These are phyloP conservation scores for Microcebus ravelobensis DNA, from an alignment of 2,113 vertebrate species.

Conservation along the genomic window DNA sequence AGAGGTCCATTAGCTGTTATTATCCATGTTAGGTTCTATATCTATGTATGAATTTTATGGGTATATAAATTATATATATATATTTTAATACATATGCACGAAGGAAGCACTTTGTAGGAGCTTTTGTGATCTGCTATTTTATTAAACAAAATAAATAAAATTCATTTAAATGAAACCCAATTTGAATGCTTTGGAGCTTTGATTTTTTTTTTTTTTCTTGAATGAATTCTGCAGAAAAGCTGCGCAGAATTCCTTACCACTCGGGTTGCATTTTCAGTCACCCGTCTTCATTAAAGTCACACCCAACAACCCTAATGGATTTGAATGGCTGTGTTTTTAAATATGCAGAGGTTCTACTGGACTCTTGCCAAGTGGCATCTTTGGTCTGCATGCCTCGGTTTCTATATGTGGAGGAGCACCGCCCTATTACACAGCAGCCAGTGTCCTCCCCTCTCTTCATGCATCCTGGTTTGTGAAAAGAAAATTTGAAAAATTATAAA, in stretches of 20 bases:
- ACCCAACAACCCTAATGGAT: background rate
- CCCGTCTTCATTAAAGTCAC: background rate
- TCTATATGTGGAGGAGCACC: background rate
- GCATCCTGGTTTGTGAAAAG: background rate
- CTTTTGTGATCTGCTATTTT: background rate
- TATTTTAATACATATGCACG: background rate
- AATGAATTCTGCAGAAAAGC: background rate
- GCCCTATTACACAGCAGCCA: background rate
- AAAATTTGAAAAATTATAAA: background rate
- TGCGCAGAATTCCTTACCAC: background rate
- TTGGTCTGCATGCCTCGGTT: background rate
- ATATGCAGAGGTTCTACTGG: accelerated
- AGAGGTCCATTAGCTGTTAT: background rate
- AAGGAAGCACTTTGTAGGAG: background rate
- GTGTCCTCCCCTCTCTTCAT: background rate
- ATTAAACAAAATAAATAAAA: conserved; percentile 11
- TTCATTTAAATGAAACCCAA: background rate
- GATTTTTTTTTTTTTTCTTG: background rate
- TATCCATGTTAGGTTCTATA: background rate
- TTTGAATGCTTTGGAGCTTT: background rate
- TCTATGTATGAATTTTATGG: background rate
- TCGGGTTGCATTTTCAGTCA: background rate
- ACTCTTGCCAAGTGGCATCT: background rate
- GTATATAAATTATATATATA: background rate
- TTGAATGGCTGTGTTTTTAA: background rate